Evolutionary conservation across 2,797 vertebrate species (phyloP), one percentile per base, ranked within the genome.

Genomic region (Echiichthys vipera): DNA sequence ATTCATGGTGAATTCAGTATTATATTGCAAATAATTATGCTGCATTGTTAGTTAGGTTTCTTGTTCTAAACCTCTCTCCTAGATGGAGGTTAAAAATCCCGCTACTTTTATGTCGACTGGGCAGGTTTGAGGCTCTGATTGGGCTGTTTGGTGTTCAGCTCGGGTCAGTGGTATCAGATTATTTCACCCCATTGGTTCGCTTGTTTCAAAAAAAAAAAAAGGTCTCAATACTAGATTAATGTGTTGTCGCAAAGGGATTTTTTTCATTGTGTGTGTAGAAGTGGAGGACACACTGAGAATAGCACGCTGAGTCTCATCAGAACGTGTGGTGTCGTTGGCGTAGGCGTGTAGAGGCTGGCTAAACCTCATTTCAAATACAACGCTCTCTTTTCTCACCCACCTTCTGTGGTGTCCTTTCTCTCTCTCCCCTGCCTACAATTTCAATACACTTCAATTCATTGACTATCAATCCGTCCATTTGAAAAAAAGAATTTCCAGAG

Each of bases 241-340:
- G 18, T 58, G 34, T 65, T 74, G 65, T 71, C 45, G 57, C n/a
- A 3, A 30, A 30, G 30, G 39, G 12, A 43, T 42, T 29, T 20
- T 25, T 59, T 25, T 14, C 7, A 15, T 36, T 30, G 45, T 74
- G 56, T 37, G 32, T 65, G 65, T 54, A 24, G 42, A 70, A 66
- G 67, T 71, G 56, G 73, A 71, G 71, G 73, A 77, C 89, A 78
- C n/a, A 22, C 82, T 73, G 84, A 62, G 83, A 77, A 84, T 74
- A 32, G 39, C 88, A 74, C 2, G 75, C 87, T 81, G 86, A 71
- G 84, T 27, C 68, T 87, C 78, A 85, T 91, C 86, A 89, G 65
- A 86, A 86, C 54, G 84, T 87, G 88, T 86, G 64, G 50, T 40
- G 36, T 32, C 22, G 32, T 65, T 32, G 13, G 65, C 0, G 57